Percentiles rank a stretch among this genome's conserved stretches.
Conservation (phyloP, 2,888 invertebrate genomes). For the Dastarcus helophoroides region DNA sequence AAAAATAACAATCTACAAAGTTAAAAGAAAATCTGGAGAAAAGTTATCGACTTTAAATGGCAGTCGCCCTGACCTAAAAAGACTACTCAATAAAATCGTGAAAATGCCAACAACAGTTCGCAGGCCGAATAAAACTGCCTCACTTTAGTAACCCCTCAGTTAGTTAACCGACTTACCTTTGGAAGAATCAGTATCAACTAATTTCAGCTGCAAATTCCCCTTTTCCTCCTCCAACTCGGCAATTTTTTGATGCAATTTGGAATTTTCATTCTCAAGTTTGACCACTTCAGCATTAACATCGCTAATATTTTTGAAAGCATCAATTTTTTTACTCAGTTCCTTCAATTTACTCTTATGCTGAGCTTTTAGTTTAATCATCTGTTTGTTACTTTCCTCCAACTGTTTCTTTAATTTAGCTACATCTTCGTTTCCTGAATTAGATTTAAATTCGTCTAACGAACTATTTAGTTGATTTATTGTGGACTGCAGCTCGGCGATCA, state of each 20-base stretch:
- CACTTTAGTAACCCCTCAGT: too few relatives aligned
- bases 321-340: constrained; percentile 63
- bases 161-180: constrained; percentile 43
- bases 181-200: constrained; percentile 68
- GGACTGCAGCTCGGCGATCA: neutral
- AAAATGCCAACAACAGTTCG: too few relatives aligned
- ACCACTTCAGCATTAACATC: constrained; percentile 58
- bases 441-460: constrained; percentile 19
- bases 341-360: constrained; percentile 61
- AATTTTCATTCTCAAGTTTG: constrained; percentile 49
- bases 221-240: constrained; percentile 77
- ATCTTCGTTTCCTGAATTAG: too few relatives aligned
- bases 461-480: constrained; percentile 2
- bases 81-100: too few relatives aligned
- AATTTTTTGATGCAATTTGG: constrained; percentile 59
- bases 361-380: constrained; percentile 64
- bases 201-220: constrained; percentile 76
- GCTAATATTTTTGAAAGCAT: constrained; percentile 52
- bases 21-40: too few relatives aligned
- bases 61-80: too few relatives aligned
- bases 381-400: constrained; percentile 63
- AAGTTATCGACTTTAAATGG: too few relatives aligned
- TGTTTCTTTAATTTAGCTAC: constrained; percentile 51
- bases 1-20: too few relatives aligned
- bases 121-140: too few relatives aligned